Base-by-base conservation (phyloP, 2,113 vertebrate species). In the Corythornis vintsioides region DNA sequence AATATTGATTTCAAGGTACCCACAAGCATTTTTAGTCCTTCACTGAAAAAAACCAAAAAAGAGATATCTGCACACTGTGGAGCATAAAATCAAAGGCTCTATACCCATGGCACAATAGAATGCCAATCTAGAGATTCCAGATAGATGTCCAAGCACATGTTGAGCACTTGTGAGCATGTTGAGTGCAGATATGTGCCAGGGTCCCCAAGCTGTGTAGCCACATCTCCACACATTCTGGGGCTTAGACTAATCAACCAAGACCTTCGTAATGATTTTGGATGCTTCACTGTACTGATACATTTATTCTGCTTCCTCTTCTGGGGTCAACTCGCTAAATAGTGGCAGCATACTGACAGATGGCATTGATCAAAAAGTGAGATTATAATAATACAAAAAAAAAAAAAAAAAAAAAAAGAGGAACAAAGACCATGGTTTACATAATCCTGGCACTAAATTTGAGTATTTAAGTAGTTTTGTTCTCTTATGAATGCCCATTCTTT, bases 1-100 rank as follows among this genome's bases (percentile, higher is more conserved):
- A 96, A 96, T 95, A 96, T 81, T 90, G 86, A 95, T 94, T 94
- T 92, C 93, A 93, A 90, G 73, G 76, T 90, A 96, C 76, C 93
- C 88, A 93, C 29, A 93, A 92, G 35, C 86, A 82, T 86, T 91
- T 95, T 92, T 45, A 94, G 76, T 57, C 73, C 61, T 86, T 90
- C 86, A 60, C 45, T 53, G 65, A 83, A 88, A 96, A 80, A 33
- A 33, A 33, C 33, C 31, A 74, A 42, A 94, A 86, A 80, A 82
- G 43, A 83, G 64, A 61, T 38, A 53, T 94, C 65, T 88, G 56
- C 74, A 64, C 53, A 69, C 66, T 31, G 16, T 33, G 73, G 61
- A 83, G n/a, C 57, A 90, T 61, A 81, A 94, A 83, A 94, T 72
- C 90, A 80, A 75, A 75, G 78, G 18, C 67, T 86, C 5, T 35